Evolutionary conservation across 2,113 vertebrate genomes (phyloP), one percentile per base, ranked within the genome.

Genomic region (Ailuropoda melanoleuca): DNA sequence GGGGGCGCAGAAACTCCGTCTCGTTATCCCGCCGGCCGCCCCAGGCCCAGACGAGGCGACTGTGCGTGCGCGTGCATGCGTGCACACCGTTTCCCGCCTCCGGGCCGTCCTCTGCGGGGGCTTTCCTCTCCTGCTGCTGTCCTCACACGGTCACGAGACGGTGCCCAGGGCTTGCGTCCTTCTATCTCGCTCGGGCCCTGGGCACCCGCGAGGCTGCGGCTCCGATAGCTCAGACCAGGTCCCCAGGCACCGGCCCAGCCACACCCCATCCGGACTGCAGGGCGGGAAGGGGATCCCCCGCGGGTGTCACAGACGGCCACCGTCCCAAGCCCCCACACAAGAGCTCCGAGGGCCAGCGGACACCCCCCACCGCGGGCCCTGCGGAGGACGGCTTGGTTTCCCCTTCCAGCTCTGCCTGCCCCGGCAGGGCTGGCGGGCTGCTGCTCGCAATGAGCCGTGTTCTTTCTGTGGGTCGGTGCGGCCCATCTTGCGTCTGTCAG

Each of bases 381-480:
- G 66, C 78, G 23, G 3, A 7, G 0, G 0, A 0, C 0, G 21
- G 31, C 60, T 26, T 0, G 9, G 66, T 26, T 74, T 17, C n/a
- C 37, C 4, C 1, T 19, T 2, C 90, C 37, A 2, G 19, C 6
- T 19, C 66, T 4, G 8, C 2, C 85, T 29, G 12, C 34, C 3
- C 85, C 34, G 2, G 53, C 5, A 3, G 46, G 10, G 50, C 37
- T 34, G 50, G 13, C 1, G 0, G 8, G 72, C 31, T 12, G 6
- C 58, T 4, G 8, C 31, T 7, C 53, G 3, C 34, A 39, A 0
- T 0, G 53, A 24, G 6, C 0, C 29, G 0, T 6, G n/a, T 24
- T 8, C 56, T 77, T 5, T 23, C 8, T 0, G 0, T 4, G 24
- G 9, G 8, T 18, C 6, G 0, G 1, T 1, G 4, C 8, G 60